These are phyloP conservation scores for Stramonita haemastoma DNA, from an alignment of 2,888 invertebrate genomes.

Conservation along the genomic window DNA sequence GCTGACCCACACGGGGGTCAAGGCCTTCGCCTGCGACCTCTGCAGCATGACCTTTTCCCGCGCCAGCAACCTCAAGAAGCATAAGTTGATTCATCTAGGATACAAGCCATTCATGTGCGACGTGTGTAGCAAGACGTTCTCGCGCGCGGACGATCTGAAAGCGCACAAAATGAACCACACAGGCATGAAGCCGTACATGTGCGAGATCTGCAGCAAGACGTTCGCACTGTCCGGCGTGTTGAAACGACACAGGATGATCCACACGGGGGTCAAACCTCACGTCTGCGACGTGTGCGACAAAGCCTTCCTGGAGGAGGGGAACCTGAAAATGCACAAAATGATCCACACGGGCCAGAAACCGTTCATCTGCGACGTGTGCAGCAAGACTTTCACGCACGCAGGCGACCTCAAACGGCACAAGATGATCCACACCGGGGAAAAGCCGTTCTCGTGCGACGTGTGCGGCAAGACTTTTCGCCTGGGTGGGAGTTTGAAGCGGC, in stretches of 20 bases:
- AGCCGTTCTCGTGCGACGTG: neutral
- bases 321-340: conserved; percentile 22
- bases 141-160: conserved; percentile 3
- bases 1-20: neutral
- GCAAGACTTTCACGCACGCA: neutral
- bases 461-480: conserved; percentile 2
- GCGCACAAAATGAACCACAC: conserved; percentile 10
- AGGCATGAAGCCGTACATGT: neutral
- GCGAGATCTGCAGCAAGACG: conserved; percentile 23
- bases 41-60: conserved; percentile 1
- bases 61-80: conserved; percentile 9
- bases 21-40: neutral
- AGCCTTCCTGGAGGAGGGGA: neutral
- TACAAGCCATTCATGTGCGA: conserved; percentile 14
- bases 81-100: conserved; percentile 10
- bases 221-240: neutral
- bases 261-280: neutral
- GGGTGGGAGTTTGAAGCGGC: conserved; percentile 12
- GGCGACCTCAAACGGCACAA: neutral
- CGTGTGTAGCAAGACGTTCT: neutral
- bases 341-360: conserved; percentile 1
- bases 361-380: neutral
- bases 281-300: conserved; percentile 18
- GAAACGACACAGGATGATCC: conserved; percentile 19
- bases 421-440: conserved; percentile 20